Conservation (phyloP, 2,113 vertebrate genomes). For the Cnemophilus loriae region DNA sequence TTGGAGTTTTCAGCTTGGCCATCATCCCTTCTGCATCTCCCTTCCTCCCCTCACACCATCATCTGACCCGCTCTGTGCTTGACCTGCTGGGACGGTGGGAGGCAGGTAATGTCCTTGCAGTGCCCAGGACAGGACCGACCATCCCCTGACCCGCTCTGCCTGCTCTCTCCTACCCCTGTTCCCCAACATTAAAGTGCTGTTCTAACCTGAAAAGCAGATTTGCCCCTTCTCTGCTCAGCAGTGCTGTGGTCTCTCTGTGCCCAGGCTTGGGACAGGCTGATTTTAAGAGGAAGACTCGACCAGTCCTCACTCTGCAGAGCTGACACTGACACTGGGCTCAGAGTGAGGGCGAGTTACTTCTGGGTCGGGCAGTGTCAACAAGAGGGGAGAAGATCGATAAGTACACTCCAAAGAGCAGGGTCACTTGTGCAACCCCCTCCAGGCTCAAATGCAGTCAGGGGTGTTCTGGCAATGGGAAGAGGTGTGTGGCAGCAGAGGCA, state of each 20-base stretch:
- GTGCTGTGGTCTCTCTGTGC: slow-evolving; percentile 21
- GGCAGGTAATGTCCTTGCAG: neutral
- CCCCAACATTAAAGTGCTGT: slow-evolving; percentile 13
- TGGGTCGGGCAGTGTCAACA: neutral
- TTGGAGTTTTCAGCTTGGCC: neutral
- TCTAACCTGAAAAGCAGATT: slow-evolving; percentile 57
- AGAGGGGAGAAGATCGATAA: neutral
- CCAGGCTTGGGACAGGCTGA: slow-evolving; percentile 12
- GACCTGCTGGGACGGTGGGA: neutral
- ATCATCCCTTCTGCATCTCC: neutral
- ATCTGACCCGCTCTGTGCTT: neutral
- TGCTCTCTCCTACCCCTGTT: slow-evolving; percentile 4
- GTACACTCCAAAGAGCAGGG: slow-evolving; percentile 46
- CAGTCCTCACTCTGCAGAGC: slow-evolving; percentile 11
- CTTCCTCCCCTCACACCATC: neutral
- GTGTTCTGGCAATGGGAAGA: neutral
- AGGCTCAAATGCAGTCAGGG: neutral
- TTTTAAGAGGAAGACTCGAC: neutral
- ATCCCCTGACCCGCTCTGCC: neutral
- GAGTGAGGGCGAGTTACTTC: neutral
- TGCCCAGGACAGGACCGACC: neutral
- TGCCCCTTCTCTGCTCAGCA: slow-evolving; percentile 46
- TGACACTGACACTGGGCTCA: neutral
- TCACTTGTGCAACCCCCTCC: slow-evolving; percentile 22
- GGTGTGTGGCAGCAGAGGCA: neutral